Evolutionary conservation across 2,888 invertebrate genomes (phyloP).

Genomic region (Diachrysia chrysitis): DNA sequence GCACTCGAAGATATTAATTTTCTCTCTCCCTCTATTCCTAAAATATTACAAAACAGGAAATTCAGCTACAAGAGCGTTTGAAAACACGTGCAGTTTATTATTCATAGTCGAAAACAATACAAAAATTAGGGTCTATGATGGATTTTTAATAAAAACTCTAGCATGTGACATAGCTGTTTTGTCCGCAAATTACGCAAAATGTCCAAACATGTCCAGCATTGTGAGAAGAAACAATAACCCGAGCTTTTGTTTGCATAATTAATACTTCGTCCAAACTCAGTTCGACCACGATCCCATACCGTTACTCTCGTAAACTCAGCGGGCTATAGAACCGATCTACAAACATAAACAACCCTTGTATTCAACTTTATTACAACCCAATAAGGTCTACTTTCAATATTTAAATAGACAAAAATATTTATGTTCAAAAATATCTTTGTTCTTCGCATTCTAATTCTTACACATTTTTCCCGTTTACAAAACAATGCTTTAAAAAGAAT

Average conservation of each 20-base stretch:
- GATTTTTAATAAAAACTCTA: slow-evolving; percentile 45
- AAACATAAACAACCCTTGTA: slow-evolving; percentile 35
- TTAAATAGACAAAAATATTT: slow-evolving; percentile 15
- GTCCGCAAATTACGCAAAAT: slow-evolving; percentile 85
- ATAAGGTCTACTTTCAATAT: slow-evolving; percentile 53
- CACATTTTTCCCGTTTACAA: slow-evolving; percentile 74
- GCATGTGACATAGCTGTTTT: slow-evolving; percentile 73
- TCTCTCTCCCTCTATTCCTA: slow-evolving; percentile 14
- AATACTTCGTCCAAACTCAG: slow-evolving; percentile 79
- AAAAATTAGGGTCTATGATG: slow-evolving; percentile 37
- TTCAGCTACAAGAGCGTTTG: slow-evolving; percentile 15
- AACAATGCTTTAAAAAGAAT: slow-evolving; percentile 78
- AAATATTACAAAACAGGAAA: slow-evolving; percentile 27
- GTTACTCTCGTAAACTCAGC: slow-evolving; percentile 84
- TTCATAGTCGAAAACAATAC: slow-evolving; percentile 26
- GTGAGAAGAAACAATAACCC: slow-evolving; percentile 82
- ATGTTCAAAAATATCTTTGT: slow-evolving; percentile 64
- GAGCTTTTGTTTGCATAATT: slow-evolving; percentile 85
- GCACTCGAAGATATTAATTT: slow-evolving; percentile 54
- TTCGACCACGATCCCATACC: slow-evolving; percentile 81
- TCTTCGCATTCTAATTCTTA: slow-evolving; percentile 78
- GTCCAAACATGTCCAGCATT: slow-evolving; percentile 82
- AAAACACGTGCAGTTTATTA: slow-evolving; percentile 39
- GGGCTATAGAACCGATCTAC: slow-evolving; percentile 66
- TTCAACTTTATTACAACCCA: slow-evolving; percentile 45